Conservation (phyloP, 2,113 vertebrate genomes). For the Chaetura pelagica region DNA sequence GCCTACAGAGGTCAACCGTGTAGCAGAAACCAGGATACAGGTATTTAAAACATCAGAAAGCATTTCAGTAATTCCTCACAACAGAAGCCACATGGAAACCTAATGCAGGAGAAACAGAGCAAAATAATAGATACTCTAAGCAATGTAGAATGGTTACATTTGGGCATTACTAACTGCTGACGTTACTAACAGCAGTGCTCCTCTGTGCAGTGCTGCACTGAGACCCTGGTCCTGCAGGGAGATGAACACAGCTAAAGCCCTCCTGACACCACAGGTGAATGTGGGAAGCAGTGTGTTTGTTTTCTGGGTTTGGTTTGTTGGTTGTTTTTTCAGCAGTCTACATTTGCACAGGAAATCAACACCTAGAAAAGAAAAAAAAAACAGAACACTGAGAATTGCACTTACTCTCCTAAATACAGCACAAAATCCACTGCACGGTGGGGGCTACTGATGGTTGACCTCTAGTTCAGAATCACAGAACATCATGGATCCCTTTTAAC, state of each 20-base stretch:
- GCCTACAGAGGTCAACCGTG: constrained; percentile 31
- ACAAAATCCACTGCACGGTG: not conserved
- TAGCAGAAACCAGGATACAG: constrained; percentile 7
- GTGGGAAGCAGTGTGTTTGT: not conserved
- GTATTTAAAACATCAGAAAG: constrained; percentile 2
- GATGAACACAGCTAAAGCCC: not conserved
- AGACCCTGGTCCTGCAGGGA: not conserved
- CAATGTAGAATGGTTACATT: not conserved
- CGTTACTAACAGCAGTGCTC: not conserved
- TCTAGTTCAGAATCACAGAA: not conserved
- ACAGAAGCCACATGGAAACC: constrained; percentile 44
- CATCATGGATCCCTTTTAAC: not conserved
- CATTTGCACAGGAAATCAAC: not conserved
- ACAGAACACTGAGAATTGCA: not conserved
- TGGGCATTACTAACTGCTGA: not conserved
- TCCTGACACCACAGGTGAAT: not conserved
- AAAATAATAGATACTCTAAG: constrained; percentile 44
- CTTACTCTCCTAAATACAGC: not conserved
- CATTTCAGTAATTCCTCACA: constrained; percentile 6
- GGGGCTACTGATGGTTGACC: not conserved
- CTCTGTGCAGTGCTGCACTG: not conserved
- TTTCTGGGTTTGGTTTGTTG: not conserved
- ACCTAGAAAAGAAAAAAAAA: not conserved
- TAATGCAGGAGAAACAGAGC: constrained; percentile 25
- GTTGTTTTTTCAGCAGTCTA: not conserved